phyloP scores from a whole-genome alignment of 2,797 vertebrate species.

The Alectoris magna region DNA sequence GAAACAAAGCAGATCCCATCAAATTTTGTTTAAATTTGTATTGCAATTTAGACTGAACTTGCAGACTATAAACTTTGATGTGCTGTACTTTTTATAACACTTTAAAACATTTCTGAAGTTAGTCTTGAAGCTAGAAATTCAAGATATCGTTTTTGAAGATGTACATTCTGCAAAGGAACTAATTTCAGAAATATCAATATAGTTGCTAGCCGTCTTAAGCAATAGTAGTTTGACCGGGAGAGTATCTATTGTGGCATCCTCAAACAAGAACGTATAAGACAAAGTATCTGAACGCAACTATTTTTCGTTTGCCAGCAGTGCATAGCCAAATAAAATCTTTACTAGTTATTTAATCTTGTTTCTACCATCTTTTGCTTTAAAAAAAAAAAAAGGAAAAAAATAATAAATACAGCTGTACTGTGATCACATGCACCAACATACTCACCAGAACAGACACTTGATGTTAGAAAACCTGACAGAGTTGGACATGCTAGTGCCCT shows the following conservation, averaged over 20 bases:
- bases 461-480: background rate
- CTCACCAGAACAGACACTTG: background rate
- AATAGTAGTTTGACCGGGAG: background rate
- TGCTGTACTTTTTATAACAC: background rate
- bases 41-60: background rate
- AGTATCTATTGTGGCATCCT: background rate
- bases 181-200: background rate
- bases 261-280: background rate
- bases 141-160: background rate
- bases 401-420: background rate
- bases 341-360: background rate
- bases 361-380: background rate
- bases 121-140: background rate
- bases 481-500: background rate
- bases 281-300: background rate
- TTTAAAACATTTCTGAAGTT: background rate
- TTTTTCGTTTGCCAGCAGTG: background rate
- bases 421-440: rapidly evolving
- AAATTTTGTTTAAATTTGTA: background rate
- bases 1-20: background rate
- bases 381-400: background rate
- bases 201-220: background rate
- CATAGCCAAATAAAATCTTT: background rate
- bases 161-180: background rate
- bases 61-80: background rate